Base-by-base conservation (phyloP, 92 coral and sea anemone species). In the Zoanthus sociatus region DNA sequence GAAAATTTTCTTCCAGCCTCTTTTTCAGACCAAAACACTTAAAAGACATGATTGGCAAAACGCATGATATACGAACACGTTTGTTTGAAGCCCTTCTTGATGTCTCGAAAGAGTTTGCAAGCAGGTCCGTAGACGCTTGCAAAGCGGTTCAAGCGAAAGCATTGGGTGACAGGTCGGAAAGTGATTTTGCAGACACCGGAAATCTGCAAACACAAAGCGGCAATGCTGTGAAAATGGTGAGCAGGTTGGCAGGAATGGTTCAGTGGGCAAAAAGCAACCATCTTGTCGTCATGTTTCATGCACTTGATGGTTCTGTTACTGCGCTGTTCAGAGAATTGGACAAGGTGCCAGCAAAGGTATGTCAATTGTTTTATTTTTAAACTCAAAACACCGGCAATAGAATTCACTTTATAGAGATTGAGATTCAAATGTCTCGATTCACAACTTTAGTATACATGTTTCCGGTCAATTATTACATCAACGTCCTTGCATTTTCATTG, bases 181-280 rank as follows among this genome's bases (percentile, higher is more conserved):
- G 72, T 45, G 82, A 67, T 15, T 61, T 66, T 51, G 26, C 26
- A 0, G 58, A 53, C 6, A 68, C 51, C 21, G 54, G 55, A 50
- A 76, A 77, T 1, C 71, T 66, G 30, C 7, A 33, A 5, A 17
- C 77, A n/a, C 61, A 73, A 32, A 82, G 82, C 7, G 91, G 78
- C 55, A 90, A 92, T 37, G 98, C 98, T 6, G 90, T 74, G 7
- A 77, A 75, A 69, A 94, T 94, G 98, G 94, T 94, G 10, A 71
- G 87, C 63, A 89, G 98, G 56, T 95, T 94, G 3, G 61, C 90
- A 71, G 95, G 95, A 45, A 94, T 94, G 98, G 90, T 94, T 32
- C 92, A 87, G 69, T 94, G 98, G 98, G 95, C 93, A 9, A 92
- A 94, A 48, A 93, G 92, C 45, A 94, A 92, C 64, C 98, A 94